Evolutionary conservation across 2,797 vertebrate species (phyloP), one percentile per base, ranked within the genome.

Genomic region (Cynopterus sphinx): DNA sequence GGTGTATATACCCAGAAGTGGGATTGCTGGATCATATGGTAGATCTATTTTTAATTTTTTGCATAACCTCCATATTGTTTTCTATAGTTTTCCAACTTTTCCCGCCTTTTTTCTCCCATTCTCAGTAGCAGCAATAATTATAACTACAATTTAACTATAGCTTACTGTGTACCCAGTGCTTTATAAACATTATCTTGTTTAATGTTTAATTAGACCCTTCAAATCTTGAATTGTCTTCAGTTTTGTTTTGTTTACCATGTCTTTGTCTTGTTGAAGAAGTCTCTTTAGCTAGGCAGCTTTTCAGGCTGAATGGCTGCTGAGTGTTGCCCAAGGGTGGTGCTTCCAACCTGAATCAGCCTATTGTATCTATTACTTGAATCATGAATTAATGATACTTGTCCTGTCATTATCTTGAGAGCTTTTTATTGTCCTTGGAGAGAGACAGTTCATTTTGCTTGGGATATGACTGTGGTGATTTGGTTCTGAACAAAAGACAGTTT

Each of bases 361-460:
- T 93, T 82, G 61, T 87, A 63, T 81, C 65, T 85, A 7, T 70
- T 51, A 49, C 55, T 46, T 55, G 65, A 67, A 71, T 67, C 73
- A 46, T 21, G 87, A 95, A 85, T 95, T 81, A 94, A 93, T 74
- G 78, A 78, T n/a, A 87, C 81, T 91, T 91, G 55, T 79, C 63
- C 4, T 61, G 53, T 81, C 43, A 63, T 93, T 95, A 90, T 85
- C 93, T 95, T 84, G 74, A 95, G 73, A 96, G 88, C 79, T 67
- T 86, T 77, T 57, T 63, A 36, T 94, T 92, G 46, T 92, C 41
- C 78, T 86, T 87, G 71, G 79, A 87, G 59, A 91, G 53, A 94
- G 46, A 73, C 13, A 22, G 41, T 84, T 93, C 41, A 19, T 91
- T 95, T 87, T 84, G 70, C 59, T 95, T 51, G 31, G n/a, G 70